Percentiles rank a stretch among this genome's conserved stretches.
These are phyloP conservation scores for Bombus terrestris DNA, from an alignment of 1,140 invertebrate genomes.

Conservation along the genomic window DNA sequence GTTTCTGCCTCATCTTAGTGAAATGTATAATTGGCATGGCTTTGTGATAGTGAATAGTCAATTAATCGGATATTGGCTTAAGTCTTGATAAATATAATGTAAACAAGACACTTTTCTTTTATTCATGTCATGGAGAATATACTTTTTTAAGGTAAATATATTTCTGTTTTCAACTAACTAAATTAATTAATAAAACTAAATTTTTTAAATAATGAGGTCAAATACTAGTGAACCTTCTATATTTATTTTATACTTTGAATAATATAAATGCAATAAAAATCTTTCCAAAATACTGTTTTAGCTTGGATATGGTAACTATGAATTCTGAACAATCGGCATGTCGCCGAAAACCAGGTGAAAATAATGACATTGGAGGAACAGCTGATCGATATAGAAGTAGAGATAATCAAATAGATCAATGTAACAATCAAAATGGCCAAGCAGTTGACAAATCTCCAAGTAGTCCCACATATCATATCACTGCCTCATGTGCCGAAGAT, in stretches of 20 bases:
- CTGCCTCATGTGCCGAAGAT: constrained; percentile 76
- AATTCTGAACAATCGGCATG: constrained; percentile 80
- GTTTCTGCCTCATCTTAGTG: not conserved
- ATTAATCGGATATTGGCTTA: not conserved
- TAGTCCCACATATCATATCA: constrained; percentile 67
- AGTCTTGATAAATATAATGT: constrained; percentile 19
- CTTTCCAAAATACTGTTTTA: constrained; percentile 50
- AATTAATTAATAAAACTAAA: not conserved
- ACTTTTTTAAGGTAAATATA: constrained; percentile 8
- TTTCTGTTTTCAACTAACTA: not conserved
- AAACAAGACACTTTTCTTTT: not conserved
- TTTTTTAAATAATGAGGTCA: not conserved
- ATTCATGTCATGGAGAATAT: constrained; percentile 22
- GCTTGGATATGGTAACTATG: constrained; percentile 81
- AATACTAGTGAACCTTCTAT: not conserved
- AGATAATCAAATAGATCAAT: constrained; percentile 49
- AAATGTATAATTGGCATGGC: constrained; percentile 13
- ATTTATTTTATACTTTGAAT: not conserved
- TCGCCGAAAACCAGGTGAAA: constrained; percentile 75
- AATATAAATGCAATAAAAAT: not conserved
- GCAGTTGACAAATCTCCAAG: constrained; percentile 68
- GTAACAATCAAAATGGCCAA: constrained; percentile 53
- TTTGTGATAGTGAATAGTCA: not conserved
- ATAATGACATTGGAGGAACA: constrained; percentile 67
- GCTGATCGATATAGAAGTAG: constrained; percentile 63